These are phyloP conservation scores for Helarctos malayanus DNA, from an alignment of 2,797 vertebrate genomes.

Conservation along the genomic window DNA sequence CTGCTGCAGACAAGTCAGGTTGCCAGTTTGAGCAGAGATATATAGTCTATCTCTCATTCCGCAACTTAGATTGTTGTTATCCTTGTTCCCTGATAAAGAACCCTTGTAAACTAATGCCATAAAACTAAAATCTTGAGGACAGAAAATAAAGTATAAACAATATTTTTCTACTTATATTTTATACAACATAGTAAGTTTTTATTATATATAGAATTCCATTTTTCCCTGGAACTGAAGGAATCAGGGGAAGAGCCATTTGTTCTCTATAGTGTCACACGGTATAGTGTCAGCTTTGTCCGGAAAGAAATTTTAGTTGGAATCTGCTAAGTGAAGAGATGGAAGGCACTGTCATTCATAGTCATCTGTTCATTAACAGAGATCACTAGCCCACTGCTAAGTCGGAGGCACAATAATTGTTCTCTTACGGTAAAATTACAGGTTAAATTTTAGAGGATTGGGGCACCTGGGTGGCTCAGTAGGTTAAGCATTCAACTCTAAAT, in stretches of 20 bases:
- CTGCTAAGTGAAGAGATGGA: background rate
- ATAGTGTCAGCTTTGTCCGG: background rate
- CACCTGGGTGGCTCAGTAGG: background rate
- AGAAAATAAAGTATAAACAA: background rate
- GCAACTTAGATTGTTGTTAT: background rate
- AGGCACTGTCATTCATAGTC: background rate
- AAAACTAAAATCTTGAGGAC: slow-evolving; percentile 8
- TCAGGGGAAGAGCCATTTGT: background rate
- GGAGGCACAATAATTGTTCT: background rate
- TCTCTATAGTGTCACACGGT: background rate
- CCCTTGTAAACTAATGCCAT: background rate
- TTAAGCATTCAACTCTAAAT: background rate
- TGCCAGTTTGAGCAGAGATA: background rate
- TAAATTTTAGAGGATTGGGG: background rate
- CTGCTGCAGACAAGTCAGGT: background rate
- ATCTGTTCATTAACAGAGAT: background rate
- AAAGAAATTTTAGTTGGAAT: background rate
- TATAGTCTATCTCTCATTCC: background rate
- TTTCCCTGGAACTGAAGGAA: background rate
- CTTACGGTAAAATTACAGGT: background rate
- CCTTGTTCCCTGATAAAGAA: background rate
- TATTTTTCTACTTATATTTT: background rate
- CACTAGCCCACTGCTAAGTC: background rate
- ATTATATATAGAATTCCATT: background rate
- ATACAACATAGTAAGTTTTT: background rate